A percentile compares a stretch with the other conserved stretches of the same genome.
These are phyloP conservation scores for Monoplex corrugatus DNA, from an alignment of 2,888 invertebrate genomes.

Conservation along the genomic window DNA sequence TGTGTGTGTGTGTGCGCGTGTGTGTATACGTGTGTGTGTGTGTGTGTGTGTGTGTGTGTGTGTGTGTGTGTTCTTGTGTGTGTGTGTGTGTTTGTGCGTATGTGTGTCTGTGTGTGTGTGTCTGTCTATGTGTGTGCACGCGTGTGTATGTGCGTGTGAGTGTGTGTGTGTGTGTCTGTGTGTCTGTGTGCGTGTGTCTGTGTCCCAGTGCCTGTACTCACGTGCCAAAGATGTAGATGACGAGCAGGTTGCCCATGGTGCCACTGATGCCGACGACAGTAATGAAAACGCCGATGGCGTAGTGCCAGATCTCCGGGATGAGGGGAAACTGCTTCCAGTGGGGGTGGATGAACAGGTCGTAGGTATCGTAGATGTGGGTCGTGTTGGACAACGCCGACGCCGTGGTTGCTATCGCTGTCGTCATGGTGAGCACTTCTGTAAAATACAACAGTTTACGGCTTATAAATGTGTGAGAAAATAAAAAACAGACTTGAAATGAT, in stretches of 20 bases:
- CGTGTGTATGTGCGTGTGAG: too few species aligned
- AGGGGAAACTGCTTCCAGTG: constrained; percentile 75
- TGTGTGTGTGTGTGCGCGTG: too few species aligned
- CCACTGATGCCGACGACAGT: constrained; percentile 84
- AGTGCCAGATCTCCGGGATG: constrained; percentile 72
- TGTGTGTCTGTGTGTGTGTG: too few species aligned
- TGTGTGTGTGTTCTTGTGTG: too few species aligned
- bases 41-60: too few species aligned
- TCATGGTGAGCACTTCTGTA: background rate
- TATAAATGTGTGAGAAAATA: background rate
- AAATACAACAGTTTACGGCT: background rate
- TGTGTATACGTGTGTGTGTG: too few species aligned
- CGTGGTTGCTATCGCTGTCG: constrained; percentile 33
- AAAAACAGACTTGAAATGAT: background rate
- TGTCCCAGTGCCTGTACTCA: constrained; percentile 60
- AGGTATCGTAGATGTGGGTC: constrained; percentile 68
- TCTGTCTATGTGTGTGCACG: too few species aligned
- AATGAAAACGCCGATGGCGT: constrained; percentile 83
- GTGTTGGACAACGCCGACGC: constrained; percentile 53
- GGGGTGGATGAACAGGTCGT: constrained; percentile 72
- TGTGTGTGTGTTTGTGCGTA: too few species aligned
- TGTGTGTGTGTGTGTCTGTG: too few species aligned
- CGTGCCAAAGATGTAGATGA: constrained; percentile 76
- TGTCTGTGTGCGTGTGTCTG: too few species aligned
- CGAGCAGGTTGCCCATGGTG: constrained; percentile 75